These are phyloP conservation scores for Tachycineta bicolor DNA, from an alignment of 2,113 vertebrate genomes.

Conservation along the genomic window DNA sequence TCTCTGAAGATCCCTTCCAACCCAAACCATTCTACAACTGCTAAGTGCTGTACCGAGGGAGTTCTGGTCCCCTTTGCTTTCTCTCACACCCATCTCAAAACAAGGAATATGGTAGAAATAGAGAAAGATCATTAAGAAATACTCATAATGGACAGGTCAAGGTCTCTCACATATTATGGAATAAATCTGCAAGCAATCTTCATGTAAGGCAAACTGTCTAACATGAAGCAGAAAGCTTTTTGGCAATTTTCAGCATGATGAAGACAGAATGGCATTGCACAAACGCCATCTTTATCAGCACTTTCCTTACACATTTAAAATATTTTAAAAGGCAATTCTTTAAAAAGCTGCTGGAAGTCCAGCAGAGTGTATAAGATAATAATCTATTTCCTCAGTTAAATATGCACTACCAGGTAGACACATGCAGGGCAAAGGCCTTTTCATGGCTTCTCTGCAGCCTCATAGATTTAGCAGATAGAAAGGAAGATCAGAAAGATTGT, in stretches of 20 bases:
- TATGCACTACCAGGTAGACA: neutral
- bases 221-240: neutral
- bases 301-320: neutral
- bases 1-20: neutral
- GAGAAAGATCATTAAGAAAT: neutral
- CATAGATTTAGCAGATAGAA: neutral
- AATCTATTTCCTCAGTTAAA: neutral
- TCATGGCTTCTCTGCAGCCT: neutral
- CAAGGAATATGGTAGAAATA: neutral
- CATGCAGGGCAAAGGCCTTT: neutral
- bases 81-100: neutral
- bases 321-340: neutral
- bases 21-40: neutral
- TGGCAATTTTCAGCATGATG: neutral
- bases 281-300: neutral
- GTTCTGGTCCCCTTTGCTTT: neutral
- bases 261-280: neutral
- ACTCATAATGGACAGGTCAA: neutral
- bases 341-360: neutral
- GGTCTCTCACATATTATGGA: neutral
- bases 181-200: neutral
- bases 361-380: neutral
- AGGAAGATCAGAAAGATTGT: neutral
- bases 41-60: neutral
- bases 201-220: neutral